Conservation (phyloP, 2,888 invertebrate genomes). For the Leptinotarsa rubiginosa region DNA sequence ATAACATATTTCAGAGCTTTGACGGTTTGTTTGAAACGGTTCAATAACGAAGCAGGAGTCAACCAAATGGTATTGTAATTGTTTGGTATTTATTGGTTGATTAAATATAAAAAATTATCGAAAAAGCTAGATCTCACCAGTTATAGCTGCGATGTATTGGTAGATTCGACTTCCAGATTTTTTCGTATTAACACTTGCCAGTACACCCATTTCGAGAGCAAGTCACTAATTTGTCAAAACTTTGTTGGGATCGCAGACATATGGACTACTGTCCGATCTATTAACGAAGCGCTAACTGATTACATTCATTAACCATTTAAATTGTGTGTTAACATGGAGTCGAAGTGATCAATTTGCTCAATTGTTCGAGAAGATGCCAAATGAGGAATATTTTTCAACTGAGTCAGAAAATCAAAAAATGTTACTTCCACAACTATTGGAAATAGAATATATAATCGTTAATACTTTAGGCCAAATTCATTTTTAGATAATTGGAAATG, state of each 20-base stretch:
- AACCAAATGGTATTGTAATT: too few relatives aligned
- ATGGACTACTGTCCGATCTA: not conserved
- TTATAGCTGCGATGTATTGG: conserved; percentile 56
- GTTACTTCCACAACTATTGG: too few relatives aligned
- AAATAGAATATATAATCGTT: too few relatives aligned
- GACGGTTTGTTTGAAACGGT: too few relatives aligned
- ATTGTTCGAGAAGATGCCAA: not conserved
- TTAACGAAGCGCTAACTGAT: conserved; percentile 6
- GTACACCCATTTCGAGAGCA: not conserved
- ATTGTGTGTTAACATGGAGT: conserved; percentile 1
- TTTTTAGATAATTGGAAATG: too few relatives aligned
- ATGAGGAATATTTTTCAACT: not conserved
- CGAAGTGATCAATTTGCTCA: conserved; percentile 8
- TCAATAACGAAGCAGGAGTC: too few relatives aligned
- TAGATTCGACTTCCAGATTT: conserved; percentile 48
- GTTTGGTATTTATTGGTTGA: too few relatives aligned
- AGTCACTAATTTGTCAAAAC: not conserved
- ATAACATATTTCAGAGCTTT: too few relatives aligned
- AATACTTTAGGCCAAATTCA: too few relatives aligned
- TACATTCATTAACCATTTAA: not conserved
- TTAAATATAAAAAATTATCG: not conserved
- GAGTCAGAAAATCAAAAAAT: too few relatives aligned
- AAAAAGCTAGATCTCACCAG: conserved; percentile 45
- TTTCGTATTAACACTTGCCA: not conserved
- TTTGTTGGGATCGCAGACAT: not conserved